Evolutionary conservation across 1,140 invertebrate genomes (phyloP).

Genomic region (Musca domestica): DNA sequence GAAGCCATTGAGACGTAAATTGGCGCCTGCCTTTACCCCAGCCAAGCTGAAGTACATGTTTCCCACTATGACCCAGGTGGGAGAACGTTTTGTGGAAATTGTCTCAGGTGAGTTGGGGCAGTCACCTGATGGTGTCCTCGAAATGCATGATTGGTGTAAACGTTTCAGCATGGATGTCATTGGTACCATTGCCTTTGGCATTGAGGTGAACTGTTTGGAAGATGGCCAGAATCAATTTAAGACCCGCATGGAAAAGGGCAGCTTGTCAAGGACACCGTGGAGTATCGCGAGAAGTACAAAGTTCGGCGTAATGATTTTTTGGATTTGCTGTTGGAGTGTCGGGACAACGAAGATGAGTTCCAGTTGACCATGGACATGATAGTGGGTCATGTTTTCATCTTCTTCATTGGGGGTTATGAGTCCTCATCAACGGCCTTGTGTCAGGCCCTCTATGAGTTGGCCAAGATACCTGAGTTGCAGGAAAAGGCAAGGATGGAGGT

Average conservation of each 20-base stretch:
- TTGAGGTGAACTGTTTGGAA: constrained; percentile 58
- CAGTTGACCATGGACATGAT: not conserved
- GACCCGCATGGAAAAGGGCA: constrained; percentile 35
- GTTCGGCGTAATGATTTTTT: constrained; percentile 53
- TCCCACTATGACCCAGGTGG: constrained; percentile 54
- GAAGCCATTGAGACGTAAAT: constrained; percentile 60
- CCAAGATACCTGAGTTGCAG: constrained; percentile 51
- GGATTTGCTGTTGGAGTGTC: constrained; percentile 46
- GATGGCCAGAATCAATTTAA: constrained; percentile 58
- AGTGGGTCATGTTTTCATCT: not conserved
- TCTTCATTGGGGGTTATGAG: constrained; percentile 32
- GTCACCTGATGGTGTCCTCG: constrained; percentile 30
- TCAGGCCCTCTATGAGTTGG: constrained; percentile 43
- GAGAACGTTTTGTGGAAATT: constrained; percentile 32
- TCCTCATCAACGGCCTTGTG: constrained; percentile 41
- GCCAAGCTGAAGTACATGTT: constrained; percentile 64
- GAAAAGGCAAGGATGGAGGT: constrained; percentile 60
- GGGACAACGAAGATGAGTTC: constrained; percentile 1
- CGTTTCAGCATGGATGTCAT: constrained; percentile 64
- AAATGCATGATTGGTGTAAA: constrained; percentile 53
- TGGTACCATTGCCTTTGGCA: constrained; percentile 61
- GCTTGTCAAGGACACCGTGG: constrained; percentile 45
- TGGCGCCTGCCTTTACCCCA: constrained; percentile 60
- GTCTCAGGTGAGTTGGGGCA: constrained; percentile 16
- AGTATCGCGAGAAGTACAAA: constrained; percentile 49